phyloP scores from a whole-genome alignment of 2,113 vertebrate species.

The Oplegnathus fasciatus region DNA sequence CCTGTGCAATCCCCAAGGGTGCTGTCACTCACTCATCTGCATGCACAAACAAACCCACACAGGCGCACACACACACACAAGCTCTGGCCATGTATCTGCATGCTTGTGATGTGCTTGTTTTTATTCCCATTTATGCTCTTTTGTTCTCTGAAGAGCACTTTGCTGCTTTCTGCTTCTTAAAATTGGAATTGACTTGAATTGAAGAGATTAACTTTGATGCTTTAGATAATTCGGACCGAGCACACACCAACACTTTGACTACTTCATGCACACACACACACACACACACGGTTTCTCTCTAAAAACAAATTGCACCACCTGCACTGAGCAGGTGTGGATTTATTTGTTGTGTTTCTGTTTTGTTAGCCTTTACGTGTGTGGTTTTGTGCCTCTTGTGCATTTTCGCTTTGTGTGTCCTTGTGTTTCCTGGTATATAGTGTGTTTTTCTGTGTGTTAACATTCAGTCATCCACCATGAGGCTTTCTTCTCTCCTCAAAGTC shows the following conservation, averaged over 20 bases:
- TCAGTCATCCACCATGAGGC: conserved; percentile 9
- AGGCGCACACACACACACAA: conserved; percentile 4
- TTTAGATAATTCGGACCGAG: background rate
- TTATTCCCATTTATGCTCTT: background rate
- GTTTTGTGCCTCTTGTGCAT: background rate
- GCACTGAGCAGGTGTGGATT: conserved; percentile 29
- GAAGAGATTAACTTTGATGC: conserved; percentile 5
- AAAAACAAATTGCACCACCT: conserved; percentile 37
- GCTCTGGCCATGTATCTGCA: background rate
- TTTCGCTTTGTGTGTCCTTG: background rate
- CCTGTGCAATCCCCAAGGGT: background rate
- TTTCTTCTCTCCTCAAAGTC: conserved; percentile 37
- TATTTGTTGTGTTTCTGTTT: conserved; percentile 10
- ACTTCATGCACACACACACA: background rate
- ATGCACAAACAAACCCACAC: conserved; percentile 6
- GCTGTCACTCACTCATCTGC: conserved; percentile 20
- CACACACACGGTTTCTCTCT: background rate
- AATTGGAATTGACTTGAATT: conserved; percentile 21
- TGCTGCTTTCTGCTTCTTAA: background rate
- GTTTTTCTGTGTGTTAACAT: background rate
- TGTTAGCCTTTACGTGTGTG: background rate
- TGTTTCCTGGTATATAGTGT: background rate
- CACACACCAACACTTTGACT: background rate
- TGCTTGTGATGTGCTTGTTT: background rate
- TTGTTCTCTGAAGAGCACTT: conserved; percentile 3